A percentile compares a stretch with the other conserved stretches of the same genome.
phyloP scores from a whole-genome alignment of 2,113 vertebrate species.

The Rhinogobius similis region DNA sequence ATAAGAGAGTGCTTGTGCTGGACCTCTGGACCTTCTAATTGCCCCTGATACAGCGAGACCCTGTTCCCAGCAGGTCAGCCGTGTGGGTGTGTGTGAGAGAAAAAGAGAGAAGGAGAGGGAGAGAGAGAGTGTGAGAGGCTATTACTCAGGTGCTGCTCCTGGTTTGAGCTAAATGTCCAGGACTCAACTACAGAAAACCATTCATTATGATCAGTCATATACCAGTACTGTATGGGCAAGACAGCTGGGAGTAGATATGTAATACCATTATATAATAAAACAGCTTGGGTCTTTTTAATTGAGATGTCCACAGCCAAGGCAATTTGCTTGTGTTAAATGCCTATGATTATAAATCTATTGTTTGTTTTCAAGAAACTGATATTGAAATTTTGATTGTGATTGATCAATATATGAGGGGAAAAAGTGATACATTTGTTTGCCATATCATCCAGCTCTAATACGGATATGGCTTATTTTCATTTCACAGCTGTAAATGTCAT shows the following conservation, averaged over 20 bases:
- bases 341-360: too few relatives aligned
- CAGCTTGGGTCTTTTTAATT: too few relatives aligned
- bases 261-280: too few relatives aligned
- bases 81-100: conserved; percentile 82
- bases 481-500: too few relatives aligned
- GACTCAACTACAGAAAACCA: conserved; percentile 91
- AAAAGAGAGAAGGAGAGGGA: conserved; percentile 34
- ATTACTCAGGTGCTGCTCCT: conserved; percentile 94
- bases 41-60: conserved; percentile 78
- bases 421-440: too few relatives aligned
- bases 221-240: conserved; percentile 63
- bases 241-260: neutral
- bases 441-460: too few relatives aligned
- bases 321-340: neutral
- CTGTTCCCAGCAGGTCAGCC: conserved; percentile 88
- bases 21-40: conserved; percentile 80
- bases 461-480: too few relatives aligned
- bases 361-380: too few relatives aligned
- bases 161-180: conserved; percentile 88
- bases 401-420: too few relatives aligned
- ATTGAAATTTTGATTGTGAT: too few relatives aligned
- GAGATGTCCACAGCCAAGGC: too few relatives aligned
- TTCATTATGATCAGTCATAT: conserved; percentile 84
- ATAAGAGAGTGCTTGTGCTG: conserved; percentile 85
- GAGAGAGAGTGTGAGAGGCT: conserved; percentile 87